phyloP scores from a whole-genome alignment of 2,888 invertebrate genomes.

The Rhyacophila evoluta region DNA sequence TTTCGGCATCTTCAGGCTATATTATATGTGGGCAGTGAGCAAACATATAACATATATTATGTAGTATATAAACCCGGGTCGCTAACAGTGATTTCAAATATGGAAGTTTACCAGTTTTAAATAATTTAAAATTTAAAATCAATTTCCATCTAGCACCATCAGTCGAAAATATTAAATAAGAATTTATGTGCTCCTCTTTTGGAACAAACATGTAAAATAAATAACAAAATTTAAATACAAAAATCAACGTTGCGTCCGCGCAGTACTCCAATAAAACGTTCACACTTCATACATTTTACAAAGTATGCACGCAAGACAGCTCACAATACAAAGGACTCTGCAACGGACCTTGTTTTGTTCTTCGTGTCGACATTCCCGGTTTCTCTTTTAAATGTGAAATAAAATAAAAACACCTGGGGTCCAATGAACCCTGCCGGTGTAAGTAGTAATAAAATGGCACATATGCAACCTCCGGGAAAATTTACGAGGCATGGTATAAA shows the following conservation, averaged over 20 bases:
- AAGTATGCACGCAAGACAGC: background rate
- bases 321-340: background rate
- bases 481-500: background rate
- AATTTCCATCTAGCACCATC: too few species aligned
- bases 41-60: too few species aligned
- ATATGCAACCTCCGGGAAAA: background rate
- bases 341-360: background rate
- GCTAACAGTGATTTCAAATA: too few species aligned
- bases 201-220: too few species aligned
- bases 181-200: too few species aligned
- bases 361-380: background rate
- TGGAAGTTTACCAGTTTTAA: too few species aligned
- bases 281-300: background rate
- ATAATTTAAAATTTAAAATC: too few species aligned
- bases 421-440: background rate
- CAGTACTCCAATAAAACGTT: conserved; percentile 3
- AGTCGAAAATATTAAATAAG: too few species aligned
- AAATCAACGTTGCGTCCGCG: background rate
- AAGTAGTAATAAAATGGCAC: background rate
- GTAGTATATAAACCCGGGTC: too few species aligned
- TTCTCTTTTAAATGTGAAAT: conserved; percentile 1
- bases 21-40: too few species aligned
- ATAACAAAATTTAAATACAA: too few species aligned
- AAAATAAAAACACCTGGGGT: conserved; percentile 20
- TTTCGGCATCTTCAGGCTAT: too few species aligned